Conservation (phyloP, 2,797 vertebrate genomes). For the Lophotriccus pileatus region DNA sequence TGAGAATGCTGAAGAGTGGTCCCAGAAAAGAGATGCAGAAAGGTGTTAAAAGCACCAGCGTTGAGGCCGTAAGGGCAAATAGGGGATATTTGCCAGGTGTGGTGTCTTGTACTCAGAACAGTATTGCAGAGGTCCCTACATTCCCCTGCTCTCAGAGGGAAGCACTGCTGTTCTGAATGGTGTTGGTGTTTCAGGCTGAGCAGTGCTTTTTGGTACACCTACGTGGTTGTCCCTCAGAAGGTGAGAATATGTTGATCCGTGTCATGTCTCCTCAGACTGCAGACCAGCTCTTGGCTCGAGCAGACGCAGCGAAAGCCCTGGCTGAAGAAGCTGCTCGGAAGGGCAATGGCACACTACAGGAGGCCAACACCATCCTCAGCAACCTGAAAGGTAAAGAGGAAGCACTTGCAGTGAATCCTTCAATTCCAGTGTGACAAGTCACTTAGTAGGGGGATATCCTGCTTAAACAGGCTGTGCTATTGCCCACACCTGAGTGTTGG, state of each 20-base stretch:
- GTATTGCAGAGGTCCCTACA: background rate
- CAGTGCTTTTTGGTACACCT: background rate
- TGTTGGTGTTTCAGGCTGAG: background rate
- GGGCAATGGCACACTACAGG: constrained; percentile 85
- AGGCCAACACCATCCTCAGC: constrained; percentile 89
- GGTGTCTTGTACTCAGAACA: background rate
- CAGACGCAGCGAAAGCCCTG: constrained; percentile 92
- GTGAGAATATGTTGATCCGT: background rate
- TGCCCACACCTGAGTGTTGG: background rate
- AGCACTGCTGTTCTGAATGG: background rate
- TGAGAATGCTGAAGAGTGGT: background rate
- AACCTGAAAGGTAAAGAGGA: constrained; percentile 86
- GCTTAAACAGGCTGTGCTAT: background rate
- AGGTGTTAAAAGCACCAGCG: background rate
- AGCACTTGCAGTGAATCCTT: background rate
- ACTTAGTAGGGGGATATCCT: background rate
- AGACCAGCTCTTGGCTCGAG: constrained; percentile 92
- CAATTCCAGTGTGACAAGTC: background rate
- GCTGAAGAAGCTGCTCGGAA: constrained; percentile 93
- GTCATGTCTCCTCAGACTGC: constrained; percentile 83
- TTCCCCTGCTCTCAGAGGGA: background rate
- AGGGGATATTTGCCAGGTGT: background rate
- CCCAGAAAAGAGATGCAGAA: background rate
- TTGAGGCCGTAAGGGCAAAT: background rate
- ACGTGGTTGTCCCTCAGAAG: background rate